These are phyloP conservation scores for Microtus ochrogaster DNA, from an alignment of 2,113 vertebrate genomes.

Conservation along the genomic window DNA sequence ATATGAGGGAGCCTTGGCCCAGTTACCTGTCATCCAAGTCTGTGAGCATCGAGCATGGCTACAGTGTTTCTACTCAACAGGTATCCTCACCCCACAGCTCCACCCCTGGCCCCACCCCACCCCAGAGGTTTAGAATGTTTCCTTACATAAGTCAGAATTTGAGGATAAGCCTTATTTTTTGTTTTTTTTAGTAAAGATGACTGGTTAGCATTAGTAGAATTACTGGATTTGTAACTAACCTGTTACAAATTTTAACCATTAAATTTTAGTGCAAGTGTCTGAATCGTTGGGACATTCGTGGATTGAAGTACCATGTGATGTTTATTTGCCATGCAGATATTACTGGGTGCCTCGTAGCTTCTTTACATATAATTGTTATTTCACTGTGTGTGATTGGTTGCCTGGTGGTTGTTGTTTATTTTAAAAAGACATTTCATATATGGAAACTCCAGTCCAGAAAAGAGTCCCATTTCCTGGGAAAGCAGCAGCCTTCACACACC, in stretches of 20 bases:
- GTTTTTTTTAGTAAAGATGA: neutral
- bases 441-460: neutral
- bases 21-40: neutral
- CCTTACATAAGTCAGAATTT: neutral
- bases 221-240: conserved; percentile 13
- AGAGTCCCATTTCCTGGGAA: neutral
- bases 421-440: neutral
- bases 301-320: neutral
- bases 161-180: conserved; percentile 13
- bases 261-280: neutral
- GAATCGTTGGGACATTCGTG: neutral
- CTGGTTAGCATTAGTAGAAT: neutral
- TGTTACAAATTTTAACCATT: neutral
- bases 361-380: neutral
- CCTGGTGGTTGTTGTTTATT: neutral
- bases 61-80: neutral
- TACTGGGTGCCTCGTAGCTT: neutral
- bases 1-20: neutral
- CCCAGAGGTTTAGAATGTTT: neutral
- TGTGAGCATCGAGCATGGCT: neutral
- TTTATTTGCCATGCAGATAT: neutral
- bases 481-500: neutral
- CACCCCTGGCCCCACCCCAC: neutral
- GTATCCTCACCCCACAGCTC: neutral
- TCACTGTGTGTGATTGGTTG: neutral